Conservation (phyloP, 2,797 vertebrate genomes). For the Tauraco hartlaubi region DNA sequence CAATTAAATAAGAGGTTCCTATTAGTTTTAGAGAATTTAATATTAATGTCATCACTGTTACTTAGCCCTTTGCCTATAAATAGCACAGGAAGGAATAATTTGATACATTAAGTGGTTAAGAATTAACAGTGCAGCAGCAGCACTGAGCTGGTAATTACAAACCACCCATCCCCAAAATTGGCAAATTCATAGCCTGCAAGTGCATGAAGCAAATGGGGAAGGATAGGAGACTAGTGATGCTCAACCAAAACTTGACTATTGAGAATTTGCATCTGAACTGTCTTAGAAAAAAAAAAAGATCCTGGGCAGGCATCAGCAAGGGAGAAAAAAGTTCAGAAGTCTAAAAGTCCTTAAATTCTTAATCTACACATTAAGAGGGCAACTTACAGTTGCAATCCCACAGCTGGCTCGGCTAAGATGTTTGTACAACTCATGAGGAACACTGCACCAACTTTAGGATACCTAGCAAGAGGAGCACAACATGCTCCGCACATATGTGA, state of each 20-base stretch:
- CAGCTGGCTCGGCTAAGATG: background rate
- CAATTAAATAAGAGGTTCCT: constrained; percentile 45
- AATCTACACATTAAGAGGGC: background rate
- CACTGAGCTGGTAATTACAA: constrained; percentile 36
- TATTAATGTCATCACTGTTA: constrained; percentile 18
- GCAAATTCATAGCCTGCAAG: background rate
- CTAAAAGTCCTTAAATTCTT: background rate
- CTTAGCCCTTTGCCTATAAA: constrained; percentile 24
- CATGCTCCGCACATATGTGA: accelerated
- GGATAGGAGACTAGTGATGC: background rate
- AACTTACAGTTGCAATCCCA: background rate
- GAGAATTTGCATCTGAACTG: background rate
- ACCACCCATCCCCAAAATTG: background rate
- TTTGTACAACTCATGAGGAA: background rate
- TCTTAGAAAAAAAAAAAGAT: background rate
- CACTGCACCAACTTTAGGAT: background rate
- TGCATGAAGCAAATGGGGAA: background rate
- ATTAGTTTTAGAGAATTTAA: constrained; percentile 32
- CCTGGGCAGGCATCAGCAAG: background rate
- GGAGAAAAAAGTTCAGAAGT: background rate
- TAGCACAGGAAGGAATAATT: constrained; percentile 41
- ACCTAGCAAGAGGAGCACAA: background rate
- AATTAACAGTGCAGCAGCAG: constrained; percentile 38
- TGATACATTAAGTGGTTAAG: background rate
- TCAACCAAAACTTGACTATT: background rate